Conservation (phyloP, 2,797 vertebrate species). For the Sebastes steindachneri region DNA sequence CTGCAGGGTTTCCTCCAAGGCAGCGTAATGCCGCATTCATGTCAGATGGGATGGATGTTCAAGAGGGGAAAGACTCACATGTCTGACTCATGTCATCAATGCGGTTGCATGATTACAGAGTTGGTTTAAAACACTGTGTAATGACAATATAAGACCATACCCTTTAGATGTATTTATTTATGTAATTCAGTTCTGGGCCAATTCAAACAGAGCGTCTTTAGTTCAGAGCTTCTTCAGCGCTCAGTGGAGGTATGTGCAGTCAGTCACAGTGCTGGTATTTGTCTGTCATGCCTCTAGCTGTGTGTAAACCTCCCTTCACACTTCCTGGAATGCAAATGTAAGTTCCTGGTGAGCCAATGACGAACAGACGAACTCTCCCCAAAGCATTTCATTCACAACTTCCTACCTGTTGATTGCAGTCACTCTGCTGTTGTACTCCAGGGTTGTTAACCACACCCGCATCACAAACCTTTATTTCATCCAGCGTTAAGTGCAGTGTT, state of each 20-base stretch:
- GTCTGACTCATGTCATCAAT: neutral
- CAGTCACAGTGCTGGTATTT: slow-evolving; percentile 1
- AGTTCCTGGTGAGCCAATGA: slow-evolving; percentile 20
- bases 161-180: neutral
- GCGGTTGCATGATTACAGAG: neutral
- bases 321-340: slow-evolving; percentile 31
- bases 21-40: neutral
- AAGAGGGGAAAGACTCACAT: neutral
- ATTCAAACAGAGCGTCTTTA: neutral
- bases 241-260: neutral
- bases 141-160: neutral
- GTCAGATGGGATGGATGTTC: neutral
- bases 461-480: neutral
- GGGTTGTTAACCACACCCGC: slow-evolving; percentile 11
- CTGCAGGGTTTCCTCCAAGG: neutral
- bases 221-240: neutral
- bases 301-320: neutral
- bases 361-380: neutral
- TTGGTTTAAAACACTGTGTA: neutral
- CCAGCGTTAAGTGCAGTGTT: too few relatives aligned
- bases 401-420: neutral
- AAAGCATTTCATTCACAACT: slow-evolving; percentile 38
- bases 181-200: neutral
- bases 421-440: neutral
- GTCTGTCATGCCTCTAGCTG: slow-evolving; percentile 3